Evolutionary conservation across 2,113 vertebrate genomes (phyloP), one percentile per base, ranked within the genome.

Genomic region (Carettochelys insculpta): DNA sequence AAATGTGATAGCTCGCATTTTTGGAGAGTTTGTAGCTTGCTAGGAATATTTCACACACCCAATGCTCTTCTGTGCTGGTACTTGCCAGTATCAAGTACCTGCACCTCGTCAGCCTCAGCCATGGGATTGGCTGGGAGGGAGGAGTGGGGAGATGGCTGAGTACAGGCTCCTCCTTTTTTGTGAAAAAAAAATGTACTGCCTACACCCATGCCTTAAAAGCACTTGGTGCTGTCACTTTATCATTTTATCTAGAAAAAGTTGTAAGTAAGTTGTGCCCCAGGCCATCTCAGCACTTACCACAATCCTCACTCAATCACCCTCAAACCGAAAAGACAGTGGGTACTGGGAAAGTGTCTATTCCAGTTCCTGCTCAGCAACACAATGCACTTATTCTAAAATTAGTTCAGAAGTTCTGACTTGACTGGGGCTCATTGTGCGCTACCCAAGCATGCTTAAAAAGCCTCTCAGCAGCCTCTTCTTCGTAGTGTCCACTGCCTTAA

Each of bases 181-280:
- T n/a, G n/a, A n/a, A n/a, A n/a, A n/a, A n/a, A n/a, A n/a, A n/a
- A n/a, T n/a, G n/a, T n/a, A n/a, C n/a, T n/a, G n/a, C n/a, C n/a
- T n/a, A n/a, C n/a, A n/a, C 95, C 96, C 94, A 91, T 79, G 94
- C 51, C 61, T 96, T 88, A 81, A 91, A 93, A 90, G 90, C 93
- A 92, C 27, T 54, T 95, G 90, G 88, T 43, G 0, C 75, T 88
- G 47, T 38, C 13, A 19, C 51, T 91, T 87, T 45, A n/a, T 17
- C 25, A 34, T 90, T n/a, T n/a, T 77, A 93, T 78, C 76, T 89
- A 87, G 85, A 78, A 82, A 10, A 85, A 89, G 47, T 82, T 91
- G 88, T 90, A 92, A 83, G 91, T 84, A 86, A 47, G 93, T 80
- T 22, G 10, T 71, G 7, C 31, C 58, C 3, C 8, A 12, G 58